Base-by-base conservation (phyloP, 2,888 invertebrate genomes). In the Caenorhabditis imperialis region DNA sequence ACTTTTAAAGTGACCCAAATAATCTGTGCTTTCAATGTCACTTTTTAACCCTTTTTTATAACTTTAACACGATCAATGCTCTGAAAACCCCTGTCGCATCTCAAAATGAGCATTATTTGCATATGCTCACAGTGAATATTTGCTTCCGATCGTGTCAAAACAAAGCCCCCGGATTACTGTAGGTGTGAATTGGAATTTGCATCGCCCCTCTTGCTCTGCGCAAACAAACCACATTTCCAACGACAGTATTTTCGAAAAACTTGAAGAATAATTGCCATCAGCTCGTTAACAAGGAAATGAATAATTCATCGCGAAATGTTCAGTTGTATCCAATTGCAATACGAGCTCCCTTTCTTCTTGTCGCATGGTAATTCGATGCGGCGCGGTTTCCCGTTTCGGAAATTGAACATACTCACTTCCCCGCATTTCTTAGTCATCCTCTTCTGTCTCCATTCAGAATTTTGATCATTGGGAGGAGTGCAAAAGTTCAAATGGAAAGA, bases 331-430 rank as follows among this genome's bases (percentile, higher is more conserved):
- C 40, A 16, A 20, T 51, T 27, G 23, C 42, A 50, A 50, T 35
- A 30, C 44, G 35, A 37, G 47, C 37, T 47, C 48, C 40, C 50
- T 18, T 18, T 10, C 23, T n/a, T 45, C 35, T 40, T 14, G 1
- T 40, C 37, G 27, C 47, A 63, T 55, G 63, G 63, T 63, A 63
- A 63, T 63, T 63, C 63, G 63, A 63, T 63, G 63, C 63, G 30
- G 6, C 38, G 44, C 53, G 63, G 63, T 63, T 63, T 63, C 63
- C 63, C 55, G 63, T 63, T 63, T 63, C 54, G 63, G 63, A 63
- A 63, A 63, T 63, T 63, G 63, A 63, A 63, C 63, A 63, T 54
- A 63, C 63, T 63, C 54, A 57, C 57, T n/a, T n/a, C n/a, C n/a
- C n/a, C n/a, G n/a, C n/a, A n/a, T n/a, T n/a, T n/a, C n/a, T n/a